These are phyloP conservation scores for Platichthys flesus DNA, from an alignment of 2,113 vertebrate genomes.

Conservation along the genomic window DNA sequence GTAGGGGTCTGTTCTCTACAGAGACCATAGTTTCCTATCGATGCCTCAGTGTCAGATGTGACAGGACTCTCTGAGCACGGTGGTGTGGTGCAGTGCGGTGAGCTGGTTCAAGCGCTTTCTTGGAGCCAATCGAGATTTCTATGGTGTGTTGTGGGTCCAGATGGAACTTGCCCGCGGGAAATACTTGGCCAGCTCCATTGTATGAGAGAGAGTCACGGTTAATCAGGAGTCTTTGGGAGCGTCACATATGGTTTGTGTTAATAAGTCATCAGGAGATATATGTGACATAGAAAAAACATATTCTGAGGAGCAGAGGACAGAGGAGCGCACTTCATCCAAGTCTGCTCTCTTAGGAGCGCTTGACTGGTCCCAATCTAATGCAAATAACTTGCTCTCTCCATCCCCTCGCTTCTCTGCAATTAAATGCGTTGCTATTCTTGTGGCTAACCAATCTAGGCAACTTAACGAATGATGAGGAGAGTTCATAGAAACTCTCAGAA, in stretches of 20 bases:
- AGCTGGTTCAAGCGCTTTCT: no score
- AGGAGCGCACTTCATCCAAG: constrained; percentile 61
- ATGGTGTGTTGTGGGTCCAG: no score
- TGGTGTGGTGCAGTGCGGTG: no score
- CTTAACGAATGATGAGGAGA: constrained; percentile 70
- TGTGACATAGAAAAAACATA: background rate
- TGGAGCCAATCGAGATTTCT: no score
- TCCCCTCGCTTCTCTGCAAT: constrained; percentile 48
- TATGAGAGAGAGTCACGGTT: background rate
- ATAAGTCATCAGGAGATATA: background rate
- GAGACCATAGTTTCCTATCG: no score
- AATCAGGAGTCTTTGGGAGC: background rate
- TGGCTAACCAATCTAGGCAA: constrained; percentile 46
- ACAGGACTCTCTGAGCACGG: no score
- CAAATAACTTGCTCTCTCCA: constrained; percentile 59
- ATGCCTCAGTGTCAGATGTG: no score
- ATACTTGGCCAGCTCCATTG: no score
- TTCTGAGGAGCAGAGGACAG: background rate
- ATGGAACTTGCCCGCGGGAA: no score
- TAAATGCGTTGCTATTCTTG: constrained; percentile 51
- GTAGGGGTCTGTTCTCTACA: no score
- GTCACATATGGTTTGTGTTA: background rate
- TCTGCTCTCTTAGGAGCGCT: constrained; percentile 69
- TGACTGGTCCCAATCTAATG: constrained; percentile 75
- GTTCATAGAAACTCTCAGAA: constrained; percentile 71